Evolutionary conservation across 2,888 invertebrate species (phyloP).

Genomic region (Mythimna lalbum): DNA sequence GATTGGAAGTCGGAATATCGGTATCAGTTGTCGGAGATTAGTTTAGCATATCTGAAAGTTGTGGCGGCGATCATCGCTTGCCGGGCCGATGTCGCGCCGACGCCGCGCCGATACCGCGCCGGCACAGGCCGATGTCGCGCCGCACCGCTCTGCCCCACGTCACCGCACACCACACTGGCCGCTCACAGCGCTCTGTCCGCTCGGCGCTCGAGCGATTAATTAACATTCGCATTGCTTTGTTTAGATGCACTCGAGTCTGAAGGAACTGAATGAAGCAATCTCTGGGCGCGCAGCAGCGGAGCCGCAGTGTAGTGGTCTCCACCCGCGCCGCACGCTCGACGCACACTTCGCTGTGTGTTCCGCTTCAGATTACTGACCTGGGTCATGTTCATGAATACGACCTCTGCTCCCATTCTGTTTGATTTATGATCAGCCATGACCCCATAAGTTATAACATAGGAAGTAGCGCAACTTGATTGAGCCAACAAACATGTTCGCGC

Average conservation of each 20-base stretch:
- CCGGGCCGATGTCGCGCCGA: not conserved
- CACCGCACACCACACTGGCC: not conserved
- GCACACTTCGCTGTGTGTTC: not conserved
- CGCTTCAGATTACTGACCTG: constrained; percentile 9
- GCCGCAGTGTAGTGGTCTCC: not conserved
- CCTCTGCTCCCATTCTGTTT: constrained; percentile 9
- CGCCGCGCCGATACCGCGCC: not conserved
- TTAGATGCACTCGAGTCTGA: constrained; percentile 4
- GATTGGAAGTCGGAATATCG: constrained; percentile 58
- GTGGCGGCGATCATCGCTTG: constrained; percentile 1
- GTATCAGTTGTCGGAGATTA: constrained; percentile 64
- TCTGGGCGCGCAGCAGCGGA: not conserved
- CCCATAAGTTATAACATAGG: constrained; percentile 18
- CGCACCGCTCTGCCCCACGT: not conserved
- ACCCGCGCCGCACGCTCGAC: not conserved
- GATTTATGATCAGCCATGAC: constrained; percentile 33
- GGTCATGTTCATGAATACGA: constrained; percentile 27
- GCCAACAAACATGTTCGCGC: constrained; percentile 29
- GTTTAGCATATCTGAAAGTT: constrained; percentile 62
- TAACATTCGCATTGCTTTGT: constrained; percentile 17
- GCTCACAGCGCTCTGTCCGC: not conserved
- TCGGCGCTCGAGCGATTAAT: constrained; percentile 13
- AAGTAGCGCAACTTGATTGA: constrained; percentile 28
- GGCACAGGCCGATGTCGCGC: not conserved
- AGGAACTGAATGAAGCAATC: constrained; percentile 7